Evolutionary conservation across 1,140 invertebrate genomes (phyloP).

Genomic region (Neuroterus valhalla): DNA sequence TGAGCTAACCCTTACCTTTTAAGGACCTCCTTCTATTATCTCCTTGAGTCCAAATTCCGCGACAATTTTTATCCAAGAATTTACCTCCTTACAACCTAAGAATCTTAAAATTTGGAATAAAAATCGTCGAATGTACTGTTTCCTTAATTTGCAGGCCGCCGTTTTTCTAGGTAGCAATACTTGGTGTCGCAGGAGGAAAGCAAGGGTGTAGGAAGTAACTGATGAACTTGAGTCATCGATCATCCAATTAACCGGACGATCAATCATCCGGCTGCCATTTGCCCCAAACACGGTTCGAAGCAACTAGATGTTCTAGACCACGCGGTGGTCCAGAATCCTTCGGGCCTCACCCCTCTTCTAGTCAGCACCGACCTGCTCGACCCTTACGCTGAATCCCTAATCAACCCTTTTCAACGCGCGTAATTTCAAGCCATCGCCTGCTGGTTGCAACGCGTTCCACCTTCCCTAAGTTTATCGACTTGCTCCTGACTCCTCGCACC

Average conservation of each 20-base stretch:
- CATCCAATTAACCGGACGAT: conserved; percentile 73
- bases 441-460: conserved; percentile 31
- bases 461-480: conserved; percentile 25
- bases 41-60: conserved; percentile 40
- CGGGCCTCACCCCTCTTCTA: conserved; percentile 46
- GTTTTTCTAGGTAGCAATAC: not conserved
- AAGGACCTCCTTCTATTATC: conserved; percentile 19
- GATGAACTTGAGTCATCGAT: conserved; percentile 73
- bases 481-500: conserved; percentile 7
- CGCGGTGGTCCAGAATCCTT: conserved; percentile 66
- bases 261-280: conserved; percentile 71
- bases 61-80: conserved; percentile 36
- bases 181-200: not conserved
- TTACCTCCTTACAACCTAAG: not conserved
- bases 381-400: conserved; percentile 72
- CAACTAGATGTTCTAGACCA: conserved; percentile 50
- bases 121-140: not conserved
- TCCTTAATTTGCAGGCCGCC: not conserved
- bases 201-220: conserved; percentile 45
- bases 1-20: conserved; percentile 67
- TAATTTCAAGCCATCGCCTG: conserved; percentile 65
- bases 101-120: not conserved
- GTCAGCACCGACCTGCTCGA: conserved; percentile 59
- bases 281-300: conserved; percentile 58
- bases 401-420: conserved; percentile 75